Conservation (phyloP, 2,113 vertebrate species). For the Serinus canaria region DNA sequence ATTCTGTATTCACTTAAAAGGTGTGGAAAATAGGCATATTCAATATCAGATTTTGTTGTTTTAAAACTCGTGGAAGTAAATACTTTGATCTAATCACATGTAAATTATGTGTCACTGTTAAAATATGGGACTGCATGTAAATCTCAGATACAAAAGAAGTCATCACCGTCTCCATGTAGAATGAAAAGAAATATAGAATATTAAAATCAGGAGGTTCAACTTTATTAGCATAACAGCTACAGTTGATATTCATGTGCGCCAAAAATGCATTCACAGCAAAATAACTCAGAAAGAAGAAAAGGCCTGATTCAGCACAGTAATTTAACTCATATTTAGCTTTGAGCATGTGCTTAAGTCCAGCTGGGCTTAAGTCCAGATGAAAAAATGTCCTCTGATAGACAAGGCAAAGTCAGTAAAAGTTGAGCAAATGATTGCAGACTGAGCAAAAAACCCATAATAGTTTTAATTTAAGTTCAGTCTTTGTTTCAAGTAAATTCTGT, state of each 20-base stretch:
- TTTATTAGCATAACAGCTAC: constrained; percentile 64
- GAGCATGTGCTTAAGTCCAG: constrained; percentile 37
- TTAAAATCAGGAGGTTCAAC: constrained; percentile 55
- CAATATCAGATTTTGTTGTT: constrained; percentile 62
- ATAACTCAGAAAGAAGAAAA: constrained; percentile 58
- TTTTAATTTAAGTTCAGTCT: neutral
- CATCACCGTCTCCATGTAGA: constrained; percentile 53
- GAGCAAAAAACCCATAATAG: neutral
- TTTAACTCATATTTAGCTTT: constrained; percentile 32
- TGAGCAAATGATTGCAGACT: neutral
- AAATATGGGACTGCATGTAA: constrained; percentile 67
- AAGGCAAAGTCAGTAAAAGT: constrained; percentile 1
- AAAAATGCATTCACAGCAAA: constrained; percentile 64
- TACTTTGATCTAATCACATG: constrained; percentile 71
- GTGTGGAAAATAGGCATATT: constrained; percentile 48
- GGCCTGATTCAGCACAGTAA: constrained; percentile 58
- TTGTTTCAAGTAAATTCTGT: neutral
- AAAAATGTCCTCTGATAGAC: constrained; percentile 14
- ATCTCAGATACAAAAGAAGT: constrained; percentile 66
- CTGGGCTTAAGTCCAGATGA: constrained; percentile 16
- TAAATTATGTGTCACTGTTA: constrained; percentile 70
- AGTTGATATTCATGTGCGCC: constrained; percentile 59
- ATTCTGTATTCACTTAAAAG: constrained; percentile 59
- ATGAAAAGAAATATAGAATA: constrained; percentile 66
- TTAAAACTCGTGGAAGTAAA: constrained; percentile 61